A percentile compares a stretch with the other conserved stretches of the same genome.
Conservation (phyloP, 2,888 invertebrate genomes). For the Acronicta aceris region DNA sequence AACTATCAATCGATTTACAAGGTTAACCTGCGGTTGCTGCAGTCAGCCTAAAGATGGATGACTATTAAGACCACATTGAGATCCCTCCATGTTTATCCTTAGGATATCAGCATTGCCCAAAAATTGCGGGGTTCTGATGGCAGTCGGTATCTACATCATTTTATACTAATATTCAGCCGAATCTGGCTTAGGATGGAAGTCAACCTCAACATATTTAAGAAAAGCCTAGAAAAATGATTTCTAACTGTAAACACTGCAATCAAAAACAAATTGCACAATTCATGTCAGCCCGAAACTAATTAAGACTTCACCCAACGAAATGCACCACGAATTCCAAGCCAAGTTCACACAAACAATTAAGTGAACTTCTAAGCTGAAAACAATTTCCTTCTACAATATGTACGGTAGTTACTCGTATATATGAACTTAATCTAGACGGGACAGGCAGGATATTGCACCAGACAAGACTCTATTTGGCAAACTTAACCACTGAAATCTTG, state of each 20-base stretch:
- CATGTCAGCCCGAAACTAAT: slow-evolving; percentile 41
- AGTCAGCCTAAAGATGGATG: no score
- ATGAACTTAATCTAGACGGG: slow-evolving; percentile 38
- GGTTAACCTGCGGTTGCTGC: no score
- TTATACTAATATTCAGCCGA: no score
- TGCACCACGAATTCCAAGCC: slow-evolving; percentile 36
- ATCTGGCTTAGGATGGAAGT: no score
- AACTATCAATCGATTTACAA: no score
- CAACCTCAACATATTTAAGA: no score
- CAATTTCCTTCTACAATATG: slow-evolving; percentile 45
- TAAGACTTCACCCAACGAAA: slow-evolving; percentile 46
- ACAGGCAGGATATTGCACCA: slow-evolving; percentile 52
- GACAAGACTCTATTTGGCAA: slow-evolving; percentile 50
- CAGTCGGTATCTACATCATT: no score
- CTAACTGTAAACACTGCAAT: background rate
- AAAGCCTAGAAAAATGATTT: no score
- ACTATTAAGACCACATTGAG: no score
- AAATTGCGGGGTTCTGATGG: no score
- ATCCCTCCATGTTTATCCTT: no score
- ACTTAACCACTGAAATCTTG: slow-evolving; percentile 31
- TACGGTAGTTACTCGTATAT: slow-evolving; percentile 14
- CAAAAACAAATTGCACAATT: slow-evolving; percentile 34
- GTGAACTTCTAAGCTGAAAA: slow-evolving; percentile 51
- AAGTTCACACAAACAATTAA: slow-evolving; percentile 56
- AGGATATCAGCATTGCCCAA: no score